A percentile compares a stretch with the other conserved stretches of the same genome.
Evolutionary conservation across 2,888 invertebrate genomes (phyloP).

Genomic region (Stictocephala bisonia): DNA sequence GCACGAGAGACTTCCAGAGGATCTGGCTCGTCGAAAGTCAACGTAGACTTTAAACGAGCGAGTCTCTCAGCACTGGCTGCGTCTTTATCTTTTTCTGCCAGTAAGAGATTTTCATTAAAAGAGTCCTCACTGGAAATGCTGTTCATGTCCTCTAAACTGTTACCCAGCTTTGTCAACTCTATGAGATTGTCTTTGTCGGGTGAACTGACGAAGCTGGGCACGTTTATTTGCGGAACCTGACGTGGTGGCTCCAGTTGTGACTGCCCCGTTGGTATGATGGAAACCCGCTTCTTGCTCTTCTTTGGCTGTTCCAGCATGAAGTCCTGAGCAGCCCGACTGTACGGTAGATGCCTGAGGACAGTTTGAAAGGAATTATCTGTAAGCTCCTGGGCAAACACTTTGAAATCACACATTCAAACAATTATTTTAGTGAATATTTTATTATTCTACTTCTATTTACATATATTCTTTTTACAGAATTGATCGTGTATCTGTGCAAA

Average conservation of each 20-base stretch:
- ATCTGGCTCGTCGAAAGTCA: constrained; percentile 61
- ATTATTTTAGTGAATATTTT: too few relatives aligned
- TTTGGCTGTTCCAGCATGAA: constrained; percentile 56
- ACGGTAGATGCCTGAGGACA: constrained; percentile 59
- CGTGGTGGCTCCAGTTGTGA: constrained; percentile 62
- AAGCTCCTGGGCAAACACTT: too few relatives aligned
- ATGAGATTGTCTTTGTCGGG: constrained; percentile 52
- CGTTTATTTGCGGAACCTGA: constrained; percentile 63
- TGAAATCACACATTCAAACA: neutral
- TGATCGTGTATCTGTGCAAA: too few relatives aligned
- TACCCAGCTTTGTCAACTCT: constrained; percentile 53
- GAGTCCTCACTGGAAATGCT: constrained; percentile 54
- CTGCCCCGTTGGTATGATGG: constrained; percentile 62
- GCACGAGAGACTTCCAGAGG: constrained; percentile 60
- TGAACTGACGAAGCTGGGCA: constrained; percentile 59
- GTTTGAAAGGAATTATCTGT: too few relatives aligned
- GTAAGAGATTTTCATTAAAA: constrained; percentile 51
- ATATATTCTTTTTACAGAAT: too few relatives aligned
- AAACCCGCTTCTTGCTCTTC: constrained; percentile 64
- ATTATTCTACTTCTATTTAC: too few relatives aligned
- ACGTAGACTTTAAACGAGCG: constrained; percentile 58
- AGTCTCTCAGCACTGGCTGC: constrained; percentile 53
- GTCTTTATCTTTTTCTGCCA: constrained; percentile 46
- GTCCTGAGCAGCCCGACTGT: constrained; percentile 58
- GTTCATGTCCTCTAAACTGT: constrained; percentile 51